Base-by-base conservation (phyloP, 2,113 vertebrate species). In the Cavia porcellus region DNA sequence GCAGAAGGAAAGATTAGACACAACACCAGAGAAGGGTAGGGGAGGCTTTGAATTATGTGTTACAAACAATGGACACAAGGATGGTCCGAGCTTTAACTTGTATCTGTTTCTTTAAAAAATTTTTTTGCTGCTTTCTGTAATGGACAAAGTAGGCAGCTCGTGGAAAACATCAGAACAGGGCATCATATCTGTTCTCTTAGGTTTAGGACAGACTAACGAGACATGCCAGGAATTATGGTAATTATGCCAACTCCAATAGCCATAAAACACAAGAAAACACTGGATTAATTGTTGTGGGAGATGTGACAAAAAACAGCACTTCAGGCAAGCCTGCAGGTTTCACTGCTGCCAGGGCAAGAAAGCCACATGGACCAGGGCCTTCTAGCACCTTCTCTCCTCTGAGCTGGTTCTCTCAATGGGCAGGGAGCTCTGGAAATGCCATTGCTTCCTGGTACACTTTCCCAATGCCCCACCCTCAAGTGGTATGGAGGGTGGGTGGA, bases 401-500 rank as follows among this genome's bases (percentile, higher is more conserved):
- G 22, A 55, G 25, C n/a, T 30, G 30, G n/a, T 66, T 77, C 96
- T 94, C 84, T 55, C 80, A 32, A 79, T 0, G 1, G 68, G 52
- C 72, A 50, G 20, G 35, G 89, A 50, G 57, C 74, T 38, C 57
- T 38, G 38, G 91, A 74, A 94, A 93, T 45, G 57, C 81, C 45
- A 52, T 12, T 52, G 47, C 86, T 96, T 97, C 96, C 92, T 70
- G 88, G 92, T 84, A 61, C 38, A 86, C 94, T 50, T 59, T 74
- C 89, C 89, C 68, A 83, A 62, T 24, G 80, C 94, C 81, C 77
- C 89, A 92, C 95, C 97, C 55, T 66, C 30, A 38, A 70, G 19
- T 85, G 96, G 95, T 93, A 97, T 97, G 87, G 35, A 95, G 86
- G 93, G 93, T n/a, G 87, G 92, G 89, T 50, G 80, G 93, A 95